Evolutionary conservation across 92 coral and sea anemone genomes (phyloP).

Genomic region (Galaxea fascicularis): DNA sequence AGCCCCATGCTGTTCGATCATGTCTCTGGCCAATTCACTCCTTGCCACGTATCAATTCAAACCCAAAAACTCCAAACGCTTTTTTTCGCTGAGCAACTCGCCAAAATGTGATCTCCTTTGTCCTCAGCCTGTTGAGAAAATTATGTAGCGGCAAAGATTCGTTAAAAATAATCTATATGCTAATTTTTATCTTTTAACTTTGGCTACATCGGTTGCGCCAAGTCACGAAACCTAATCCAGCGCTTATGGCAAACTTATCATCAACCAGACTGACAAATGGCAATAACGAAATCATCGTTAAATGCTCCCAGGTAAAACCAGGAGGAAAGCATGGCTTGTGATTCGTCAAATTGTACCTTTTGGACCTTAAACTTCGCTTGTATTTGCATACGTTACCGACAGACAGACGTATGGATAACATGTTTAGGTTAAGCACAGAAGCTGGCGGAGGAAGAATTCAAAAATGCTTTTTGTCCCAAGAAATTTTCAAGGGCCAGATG

Average conservation of each 20-base stretch:
- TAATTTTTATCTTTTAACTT: slow-evolving; percentile 24
- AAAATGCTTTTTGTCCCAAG: slow-evolving; percentile 34
- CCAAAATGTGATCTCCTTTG: not conserved
- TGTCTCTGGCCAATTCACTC: slow-evolving; percentile 5
- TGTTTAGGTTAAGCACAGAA: slow-evolving; percentile 61
- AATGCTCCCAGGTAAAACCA: slow-evolving; percentile 1
- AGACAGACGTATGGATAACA: slow-evolving; percentile 75
- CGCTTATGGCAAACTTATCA: slow-evolving; percentile 24
- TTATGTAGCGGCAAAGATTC: slow-evolving; percentile 35
- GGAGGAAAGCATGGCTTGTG: not conserved
- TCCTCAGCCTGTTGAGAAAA: slow-evolving; percentile 30
- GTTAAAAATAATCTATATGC: slow-evolving; percentile 50
- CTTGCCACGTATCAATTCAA: not conserved
- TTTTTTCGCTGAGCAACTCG: not conserved
- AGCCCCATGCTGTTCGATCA: slow-evolving; percentile 29
- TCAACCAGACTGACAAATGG: slow-evolving; percentile 24
- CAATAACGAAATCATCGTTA: not conserved
- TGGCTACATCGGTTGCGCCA: slow-evolving; percentile 23
- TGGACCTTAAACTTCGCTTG: slow-evolving; percentile 18
- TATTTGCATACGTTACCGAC: slow-evolving; percentile 88
- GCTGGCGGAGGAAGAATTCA: slow-evolving; percentile 48
- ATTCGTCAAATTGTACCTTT: slow-evolving; percentile 12
- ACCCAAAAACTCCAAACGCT: not conserved
- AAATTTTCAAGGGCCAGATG: slow-evolving; percentile 5
- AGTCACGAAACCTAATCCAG: slow-evolving; percentile 53